Conservation (phyloP, 2,888 invertebrate genomes). For the Protophormia terraenovae region DNA sequence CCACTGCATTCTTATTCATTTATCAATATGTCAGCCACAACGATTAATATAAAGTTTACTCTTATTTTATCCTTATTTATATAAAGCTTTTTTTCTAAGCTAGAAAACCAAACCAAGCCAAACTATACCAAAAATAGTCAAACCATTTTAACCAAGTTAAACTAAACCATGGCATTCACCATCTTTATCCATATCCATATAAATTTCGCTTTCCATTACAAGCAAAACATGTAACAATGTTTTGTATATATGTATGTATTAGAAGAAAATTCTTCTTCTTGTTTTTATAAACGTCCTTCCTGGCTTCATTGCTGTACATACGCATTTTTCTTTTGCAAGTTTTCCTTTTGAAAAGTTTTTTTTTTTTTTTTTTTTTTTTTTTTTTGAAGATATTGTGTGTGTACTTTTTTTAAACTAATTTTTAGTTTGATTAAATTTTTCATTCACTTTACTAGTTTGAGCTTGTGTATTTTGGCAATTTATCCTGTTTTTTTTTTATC, state of each 20-base stretch:
- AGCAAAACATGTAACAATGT: background rate
- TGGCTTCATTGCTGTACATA: conserved; percentile 14
- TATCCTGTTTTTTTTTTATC: background rate
- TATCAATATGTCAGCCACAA: conserved; percentile 79
- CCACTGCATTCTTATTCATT: conserved; percentile 72
- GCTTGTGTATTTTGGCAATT: conserved; percentile 49
- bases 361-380: background rate
- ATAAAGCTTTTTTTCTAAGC: conserved; percentile 14
- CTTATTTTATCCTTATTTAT: background rate
- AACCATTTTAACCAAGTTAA: background rate
- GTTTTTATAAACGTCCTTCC: background rate
- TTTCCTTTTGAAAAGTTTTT: background rate
- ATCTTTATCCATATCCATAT: background rate
- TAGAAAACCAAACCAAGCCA: background rate
- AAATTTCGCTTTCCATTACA: background rate
- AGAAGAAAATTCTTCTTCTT: background rate
- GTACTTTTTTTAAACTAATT: conserved; percentile 36
- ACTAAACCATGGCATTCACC: background rate
- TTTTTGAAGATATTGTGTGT: background rate
- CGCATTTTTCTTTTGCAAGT: conserved; percentile 40
- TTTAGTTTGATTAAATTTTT: conserved; percentile 53
- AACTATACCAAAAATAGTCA: conserved; percentile 25
- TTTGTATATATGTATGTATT: background rate
- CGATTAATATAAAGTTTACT: conserved; percentile 67
- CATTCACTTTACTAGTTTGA: conserved; percentile 26